These are phyloP conservation scores for Centropus bengalensis DNA, from an alignment of 2,113 vertebrate species.

Conservation along the genomic window DNA sequence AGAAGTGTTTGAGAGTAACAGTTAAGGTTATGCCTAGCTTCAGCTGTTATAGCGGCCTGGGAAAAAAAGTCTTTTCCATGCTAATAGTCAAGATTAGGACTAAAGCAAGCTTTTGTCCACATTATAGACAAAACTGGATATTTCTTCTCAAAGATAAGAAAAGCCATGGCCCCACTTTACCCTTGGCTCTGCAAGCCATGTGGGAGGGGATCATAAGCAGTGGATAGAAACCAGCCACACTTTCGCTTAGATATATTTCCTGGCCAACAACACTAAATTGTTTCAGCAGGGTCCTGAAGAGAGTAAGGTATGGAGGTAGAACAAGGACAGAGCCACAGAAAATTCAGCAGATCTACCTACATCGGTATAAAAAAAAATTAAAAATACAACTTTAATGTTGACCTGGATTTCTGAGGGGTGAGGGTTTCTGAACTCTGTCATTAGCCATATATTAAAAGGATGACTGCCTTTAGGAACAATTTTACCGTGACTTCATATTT, in stretches of 20 bases:
- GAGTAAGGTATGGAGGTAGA: not conserved
- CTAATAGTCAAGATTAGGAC: not conserved
- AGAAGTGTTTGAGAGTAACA: conserved; percentile 4
- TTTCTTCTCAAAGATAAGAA: not conserved
- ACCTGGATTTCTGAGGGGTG: not conserved
- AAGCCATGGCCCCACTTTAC: not conserved
- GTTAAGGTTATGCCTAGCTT: not conserved
- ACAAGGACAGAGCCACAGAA: not conserved
- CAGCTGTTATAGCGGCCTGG: not conserved
- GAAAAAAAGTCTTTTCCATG: not conserved
- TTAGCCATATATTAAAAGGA: not conserved
- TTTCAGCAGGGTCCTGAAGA: not conserved
- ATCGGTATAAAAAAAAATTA: not conserved
- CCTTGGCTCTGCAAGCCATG: not conserved
- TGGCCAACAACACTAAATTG: not conserved
- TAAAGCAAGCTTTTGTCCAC: not conserved
- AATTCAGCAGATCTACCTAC: not conserved
- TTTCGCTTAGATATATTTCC: not conserved
- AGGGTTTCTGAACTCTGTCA: not conserved
- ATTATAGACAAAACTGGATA: not conserved
- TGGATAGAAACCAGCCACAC: accelerated
- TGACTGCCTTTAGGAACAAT: not conserved
- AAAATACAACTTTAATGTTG: not conserved
- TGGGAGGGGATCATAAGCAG: not conserved
- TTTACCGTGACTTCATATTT: not conserved